Evolutionary conservation across 2,113 vertebrate genomes (phyloP).

Genomic region (Tricholaema leucomelas): DNA sequence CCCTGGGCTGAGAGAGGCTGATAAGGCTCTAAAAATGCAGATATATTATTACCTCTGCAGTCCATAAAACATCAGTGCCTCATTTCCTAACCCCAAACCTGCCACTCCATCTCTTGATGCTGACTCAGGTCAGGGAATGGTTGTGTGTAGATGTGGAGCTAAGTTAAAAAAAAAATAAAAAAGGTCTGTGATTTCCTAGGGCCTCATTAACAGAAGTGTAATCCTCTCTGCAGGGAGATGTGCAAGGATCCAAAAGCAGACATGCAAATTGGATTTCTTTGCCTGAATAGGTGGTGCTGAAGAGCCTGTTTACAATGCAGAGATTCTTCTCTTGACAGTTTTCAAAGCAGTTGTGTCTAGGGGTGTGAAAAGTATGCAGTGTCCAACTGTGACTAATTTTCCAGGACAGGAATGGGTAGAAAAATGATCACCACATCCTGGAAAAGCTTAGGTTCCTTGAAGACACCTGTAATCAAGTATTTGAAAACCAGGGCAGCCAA

Average conservation of each 20-base stretch:
- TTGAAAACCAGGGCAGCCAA: background rate
- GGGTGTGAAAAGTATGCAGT: background rate
- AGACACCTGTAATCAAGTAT: background rate
- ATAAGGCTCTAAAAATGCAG: background rate
- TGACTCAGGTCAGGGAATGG: background rate
- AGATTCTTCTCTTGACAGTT: background rate
- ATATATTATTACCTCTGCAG: background rate
- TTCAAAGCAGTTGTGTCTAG: conserved; percentile 2
- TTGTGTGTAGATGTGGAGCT: background rate
- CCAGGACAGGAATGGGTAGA: background rate
- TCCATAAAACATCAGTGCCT: background rate
- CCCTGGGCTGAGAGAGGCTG: background rate
- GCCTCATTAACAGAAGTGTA: background rate
- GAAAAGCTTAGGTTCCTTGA: background rate
- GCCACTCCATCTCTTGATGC: background rate
- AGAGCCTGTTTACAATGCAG: background rate
- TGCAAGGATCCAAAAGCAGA: background rate
- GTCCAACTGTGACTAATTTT: background rate
- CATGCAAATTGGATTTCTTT: background rate
- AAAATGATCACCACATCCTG: background rate
- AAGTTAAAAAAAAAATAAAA: background rate
- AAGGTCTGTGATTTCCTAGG: background rate
- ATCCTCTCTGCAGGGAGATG: background rate
- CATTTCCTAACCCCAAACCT: background rate
- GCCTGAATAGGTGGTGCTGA: background rate